phyloP scores from a whole-genome alignment of 2,888 invertebrate species.

The Agrochola macilenta region DNA sequence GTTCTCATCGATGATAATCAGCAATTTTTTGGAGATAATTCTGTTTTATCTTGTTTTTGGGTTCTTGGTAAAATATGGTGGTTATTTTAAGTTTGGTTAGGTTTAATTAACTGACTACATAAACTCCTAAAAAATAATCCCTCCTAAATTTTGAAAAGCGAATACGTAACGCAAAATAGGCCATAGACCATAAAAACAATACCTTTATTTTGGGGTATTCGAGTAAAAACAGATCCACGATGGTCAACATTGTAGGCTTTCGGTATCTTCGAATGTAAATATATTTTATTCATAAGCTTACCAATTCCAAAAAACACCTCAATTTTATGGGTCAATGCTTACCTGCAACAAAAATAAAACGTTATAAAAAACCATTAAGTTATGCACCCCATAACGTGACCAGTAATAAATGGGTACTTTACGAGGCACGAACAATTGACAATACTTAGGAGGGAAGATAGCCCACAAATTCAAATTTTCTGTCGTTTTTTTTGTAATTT shows the following conservation, averaged over 20 bases:
- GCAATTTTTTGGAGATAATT: conserved; percentile 45
- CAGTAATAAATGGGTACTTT: conserved; percentile 17
- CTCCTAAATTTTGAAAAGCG: background rate
- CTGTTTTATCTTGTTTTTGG: conserved; percentile 13
- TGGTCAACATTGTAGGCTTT: no score
- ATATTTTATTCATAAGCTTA: background rate
- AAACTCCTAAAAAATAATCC: background rate
- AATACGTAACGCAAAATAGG: background rate
- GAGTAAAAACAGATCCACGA: background rate
- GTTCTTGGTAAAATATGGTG: background rate
- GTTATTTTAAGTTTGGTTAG: background rate
- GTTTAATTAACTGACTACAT: background rate
- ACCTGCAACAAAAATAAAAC: conserved; percentile 52
- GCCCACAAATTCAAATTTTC: background rate
- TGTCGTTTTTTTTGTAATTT: background rate
- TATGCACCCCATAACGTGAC: conserved; percentile 35
- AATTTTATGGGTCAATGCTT: conserved; percentile 9
- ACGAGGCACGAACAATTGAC: background rate
- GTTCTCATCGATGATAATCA: conserved; percentile 59
- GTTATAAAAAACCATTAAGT: conserved; percentile 19
- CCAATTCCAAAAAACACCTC: background rate
- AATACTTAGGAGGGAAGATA: background rate
- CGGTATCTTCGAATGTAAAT: background rate
- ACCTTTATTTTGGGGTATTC: background rate
- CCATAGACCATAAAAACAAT: background rate